Evolutionary conservation across 2,888 invertebrate genomes (phyloP).

Genomic region (Salpingus planirostris): DNA sequence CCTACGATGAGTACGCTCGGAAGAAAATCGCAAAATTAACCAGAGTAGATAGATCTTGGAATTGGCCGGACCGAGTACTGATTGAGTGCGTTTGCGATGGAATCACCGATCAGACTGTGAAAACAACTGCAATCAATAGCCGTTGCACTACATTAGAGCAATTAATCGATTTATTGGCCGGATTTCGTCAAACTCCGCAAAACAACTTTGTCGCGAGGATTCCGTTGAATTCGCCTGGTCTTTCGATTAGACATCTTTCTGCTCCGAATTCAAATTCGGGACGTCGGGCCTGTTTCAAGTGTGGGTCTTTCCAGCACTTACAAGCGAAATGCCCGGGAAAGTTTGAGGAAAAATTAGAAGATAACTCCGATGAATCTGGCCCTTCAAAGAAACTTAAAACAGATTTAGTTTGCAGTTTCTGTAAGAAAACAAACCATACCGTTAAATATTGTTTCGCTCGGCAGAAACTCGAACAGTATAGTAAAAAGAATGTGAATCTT

Average conservation of each 20-base stretch:
- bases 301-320: constrained; percentile 2
- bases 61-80: constrained; percentile 2
- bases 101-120: neutral
- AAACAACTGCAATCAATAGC: constrained; percentile 2
- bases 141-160: neutral
- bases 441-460: constrained; percentile 3
- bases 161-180: constrained; percentile 1
- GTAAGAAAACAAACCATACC: constrained; percentile 3
- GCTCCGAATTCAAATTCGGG: neutral
- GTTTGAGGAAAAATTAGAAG: too few relatives aligned
- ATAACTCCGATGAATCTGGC: neutral
- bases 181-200: constrained; percentile 1
- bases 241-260: neutral
- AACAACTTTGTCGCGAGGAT: too few relatives aligned
- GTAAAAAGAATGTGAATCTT: constrained; percentile 2
- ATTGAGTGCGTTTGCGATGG: constrained; percentile 3
- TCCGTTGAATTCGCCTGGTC: neutral
- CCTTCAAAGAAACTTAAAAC: constrained; percentile 1
- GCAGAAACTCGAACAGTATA: constrained; percentile 2
- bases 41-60: constrained; percentile 1
- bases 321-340: neutral
- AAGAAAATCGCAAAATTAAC: constrained; percentile 2
- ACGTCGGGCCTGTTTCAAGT: constrained; percentile 1
- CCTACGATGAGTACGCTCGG: constrained; percentile 3
- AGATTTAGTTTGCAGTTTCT: constrained; percentile 1